Evolutionary conservation across 2,888 invertebrate species (phyloP), one percentile per base, ranked within the genome.

Genomic region (Pterostichus niger): DNA sequence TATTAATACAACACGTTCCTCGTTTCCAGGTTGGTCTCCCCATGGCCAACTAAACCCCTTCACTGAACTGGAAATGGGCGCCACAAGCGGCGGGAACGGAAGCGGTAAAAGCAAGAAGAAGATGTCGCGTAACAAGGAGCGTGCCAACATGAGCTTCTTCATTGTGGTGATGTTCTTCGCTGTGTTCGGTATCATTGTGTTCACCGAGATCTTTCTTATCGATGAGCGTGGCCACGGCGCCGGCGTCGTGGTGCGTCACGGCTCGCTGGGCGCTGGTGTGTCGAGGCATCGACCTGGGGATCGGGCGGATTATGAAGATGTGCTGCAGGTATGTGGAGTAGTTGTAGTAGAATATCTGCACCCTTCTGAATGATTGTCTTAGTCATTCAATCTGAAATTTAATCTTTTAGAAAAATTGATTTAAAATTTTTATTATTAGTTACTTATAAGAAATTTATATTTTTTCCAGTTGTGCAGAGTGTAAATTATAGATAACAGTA

Each of bases 161-260:
- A 95, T 97, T 89, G 96, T 97, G 85, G 93, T 97, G 86, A 96
- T 96, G 92, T 97, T 97, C 90, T 96, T 97, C 90, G 95, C 95
- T 56, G 95, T 97, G 84, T 97, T 97, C 89, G 96, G 96, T 68
- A 92, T 96, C 87, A 97, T 97, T 87, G 94, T 97, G 84, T 92
- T 97, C 86, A 96, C 97, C 84, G 97, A 97, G 91, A 94, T 97
- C 87, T 93, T 96, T 88, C 91, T 94, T 86, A 93, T 93, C 85
- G 93, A 94, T 88, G 93, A 93, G 85, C 90, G 92, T 84, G 92
- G 92, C 75, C 92, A 92, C 75, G 91, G 91, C 33, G 91, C 91
- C 46, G 91, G 90, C 40, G 91, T 92, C 84, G 87, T 91, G 13
- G 91, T 92, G 64, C 89, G 92, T 80, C 92, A 92, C 84, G 92